Base-by-base conservation (phyloP, 2,888 invertebrate species). In the Resseliella maxima region DNA sequence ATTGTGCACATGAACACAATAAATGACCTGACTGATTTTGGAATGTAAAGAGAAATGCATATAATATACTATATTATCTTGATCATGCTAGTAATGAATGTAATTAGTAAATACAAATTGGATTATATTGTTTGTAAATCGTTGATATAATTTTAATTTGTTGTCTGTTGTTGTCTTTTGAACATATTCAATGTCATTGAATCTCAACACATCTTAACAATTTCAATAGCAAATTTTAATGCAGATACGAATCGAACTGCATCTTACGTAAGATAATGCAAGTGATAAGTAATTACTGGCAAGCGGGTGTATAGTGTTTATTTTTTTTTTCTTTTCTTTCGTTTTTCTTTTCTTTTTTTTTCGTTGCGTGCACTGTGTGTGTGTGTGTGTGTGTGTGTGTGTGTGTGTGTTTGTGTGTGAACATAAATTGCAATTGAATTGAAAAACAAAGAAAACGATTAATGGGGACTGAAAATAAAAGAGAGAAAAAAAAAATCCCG, bases 31-130 rank as follows among this genome's bases (percentile, higher is more conserved):
- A 15, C 31, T 8, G 31, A 72, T 31, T 15, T 72, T 72, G 35
- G 31, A 72, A 72, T 72, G 72, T 35, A n/a, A n/a, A n/a, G n/a
- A n/a, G n/a, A n/a, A n/a, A n/a, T n/a, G n/a, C n/a, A n/a, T n/a
- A n/a, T n/a, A n/a, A n/a, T n/a, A n/a, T n/a, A n/a, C n/a, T n/a
- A 72, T 72, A 72, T 72, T 72, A 72, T 72, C 72, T 31, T 72
- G 72, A 72, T 72, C 31, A 72, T 72, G 72, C 31, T 31, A 72
- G 72, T 72, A 10, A 72, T 35, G 72, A 72, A 72, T 72, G 72
- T 72, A 72, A 72, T 72, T 72, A 72, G 72, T 31, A 72, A 72
- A 72, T 31, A 31, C 31, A 72, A 72, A 72, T 72, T 72, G 72
- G 72, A 72, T 72, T 72, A 72, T 72, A 72, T 72, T 72, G 72